Evolutionary conservation across 2,888 invertebrate species (phyloP).

Genomic region (Oligia strigilis): DNA sequence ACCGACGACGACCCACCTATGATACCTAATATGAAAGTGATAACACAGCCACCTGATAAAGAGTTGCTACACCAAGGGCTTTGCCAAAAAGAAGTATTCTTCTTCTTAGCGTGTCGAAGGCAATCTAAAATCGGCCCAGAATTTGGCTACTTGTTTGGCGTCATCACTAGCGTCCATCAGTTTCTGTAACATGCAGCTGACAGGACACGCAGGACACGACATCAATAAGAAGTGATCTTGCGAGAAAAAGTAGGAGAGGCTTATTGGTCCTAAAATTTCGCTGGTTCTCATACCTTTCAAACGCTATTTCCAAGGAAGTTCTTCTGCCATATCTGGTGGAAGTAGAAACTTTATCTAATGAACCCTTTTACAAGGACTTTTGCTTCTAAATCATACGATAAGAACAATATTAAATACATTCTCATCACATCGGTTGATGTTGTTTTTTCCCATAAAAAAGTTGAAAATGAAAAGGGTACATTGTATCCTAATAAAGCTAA

Average conservation of each 20-base stretch:
- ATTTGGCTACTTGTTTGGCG: no score
- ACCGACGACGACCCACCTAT: not conserved
- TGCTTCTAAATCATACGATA: not conserved
- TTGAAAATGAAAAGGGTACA: not conserved
- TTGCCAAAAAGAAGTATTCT: not conserved
- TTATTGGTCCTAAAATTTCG: not conserved
- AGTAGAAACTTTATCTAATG: not conserved
- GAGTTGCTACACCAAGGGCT: not conserved
- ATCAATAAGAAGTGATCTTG: not conserved
- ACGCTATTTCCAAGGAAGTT: not conserved
- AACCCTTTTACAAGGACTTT: not conserved
- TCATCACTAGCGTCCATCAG: no score
- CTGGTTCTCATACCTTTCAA: not conserved
- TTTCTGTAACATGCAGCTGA: no score
- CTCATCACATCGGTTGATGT: not conserved
- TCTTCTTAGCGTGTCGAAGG: no score
- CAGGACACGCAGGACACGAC: no score
- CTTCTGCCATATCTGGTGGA: not conserved
- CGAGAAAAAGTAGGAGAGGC: not conserved
- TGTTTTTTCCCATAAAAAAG: not conserved
- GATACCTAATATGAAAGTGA: not conserved
- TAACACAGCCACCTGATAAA: not conserved
- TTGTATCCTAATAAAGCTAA: not conserved
- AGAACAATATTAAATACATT: not conserved
- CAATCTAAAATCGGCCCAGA: no score